Base-by-base conservation (phyloP, 2,797 vertebrate species). In the Crocidura indochinensis region DNA sequence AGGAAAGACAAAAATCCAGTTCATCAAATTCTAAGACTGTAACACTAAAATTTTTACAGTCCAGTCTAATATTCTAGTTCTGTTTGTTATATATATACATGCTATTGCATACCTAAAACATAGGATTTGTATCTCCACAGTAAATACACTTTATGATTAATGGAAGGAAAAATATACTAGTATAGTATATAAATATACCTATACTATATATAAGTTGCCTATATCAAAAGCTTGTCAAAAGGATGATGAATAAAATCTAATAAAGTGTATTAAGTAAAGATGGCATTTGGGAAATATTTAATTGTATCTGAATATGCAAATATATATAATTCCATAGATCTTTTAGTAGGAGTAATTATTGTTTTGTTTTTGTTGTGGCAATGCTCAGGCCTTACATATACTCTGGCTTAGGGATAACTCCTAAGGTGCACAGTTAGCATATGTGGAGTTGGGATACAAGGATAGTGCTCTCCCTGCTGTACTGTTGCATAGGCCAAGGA, bases 51-150 rank as follows among this genome's bases (percentile, higher is more conserved):
- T 8, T 77, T 44, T 68, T 64, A 10, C 9, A 87, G 81, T 47
- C 56, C 47, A 77, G 22, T 73, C 10, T 69, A 65, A 56, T 84
- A 31, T 60, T 19, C 38, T 5, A 86, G 46, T 7, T 88, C 67
- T 51, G 10, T n/a, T 81, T 85, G 64, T 81, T 14, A 85, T 83
- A 90, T 79, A 87, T 87, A 29, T 76, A 71, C 26, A 49, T 93
- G 20, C 3, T 78, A 56, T 10, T 51, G 51, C 14, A 87, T 74
- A 31, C 29, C 68, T 93, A 75, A 84, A 60, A 62, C 90, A 11
- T 80, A 88, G 27, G 53, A 68, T 87, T 93, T 78, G 51, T 44
- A 4, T 90, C 72, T 68, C 69, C 47, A 73, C 78, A 73, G 24
- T 77, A 85, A 84, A 93, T 51, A 51, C 15, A 11, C 51, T 51